Conservation (phyloP, 2,113 vertebrate species). For the Tupaia tana region DNA sequence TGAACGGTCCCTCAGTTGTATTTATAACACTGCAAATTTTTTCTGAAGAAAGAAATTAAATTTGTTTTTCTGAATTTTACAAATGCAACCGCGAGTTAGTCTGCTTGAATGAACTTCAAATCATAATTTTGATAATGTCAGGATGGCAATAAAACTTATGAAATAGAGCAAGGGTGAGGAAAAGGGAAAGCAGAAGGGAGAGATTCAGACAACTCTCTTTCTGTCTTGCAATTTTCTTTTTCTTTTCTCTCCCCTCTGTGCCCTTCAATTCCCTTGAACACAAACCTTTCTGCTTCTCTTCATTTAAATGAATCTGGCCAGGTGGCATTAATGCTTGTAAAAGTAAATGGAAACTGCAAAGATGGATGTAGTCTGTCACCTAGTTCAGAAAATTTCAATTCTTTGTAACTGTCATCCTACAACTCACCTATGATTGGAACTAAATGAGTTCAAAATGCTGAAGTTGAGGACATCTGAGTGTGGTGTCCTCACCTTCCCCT, state of each 20-base stretch:
- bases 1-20: conserved; percentile 65
- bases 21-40: conserved; percentile 59
- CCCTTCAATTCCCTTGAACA: conserved; percentile 16
- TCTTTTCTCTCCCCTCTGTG: not conserved
- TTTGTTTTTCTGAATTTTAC: conserved; percentile 71
- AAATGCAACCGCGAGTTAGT: conserved; percentile 54
- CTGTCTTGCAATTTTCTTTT: conserved; percentile 8
- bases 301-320: conserved; percentile 28
- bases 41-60: conserved; percentile 77
- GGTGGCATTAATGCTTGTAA: conserved; percentile 56
- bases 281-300: conserved; percentile 55
- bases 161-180: conserved; percentile 31
- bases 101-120: conserved; percentile 70
- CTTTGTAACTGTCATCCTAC: not conserved
- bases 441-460: not conserved
- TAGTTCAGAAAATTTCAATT: conserved; percentile 15
- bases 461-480: not conserved
- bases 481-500: not conserved
- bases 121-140: conserved; percentile 75
- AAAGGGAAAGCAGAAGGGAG: conserved; percentile 38
- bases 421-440: not conserved
- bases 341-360: conserved; percentile 45
- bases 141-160: conserved; percentile 61
- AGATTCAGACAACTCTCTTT: not conserved
- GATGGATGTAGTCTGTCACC: not conserved